These are phyloP conservation scores for Papilio polytes DNA, from an alignment of 1,140 invertebrate species.

Conservation along the genomic window DNA sequence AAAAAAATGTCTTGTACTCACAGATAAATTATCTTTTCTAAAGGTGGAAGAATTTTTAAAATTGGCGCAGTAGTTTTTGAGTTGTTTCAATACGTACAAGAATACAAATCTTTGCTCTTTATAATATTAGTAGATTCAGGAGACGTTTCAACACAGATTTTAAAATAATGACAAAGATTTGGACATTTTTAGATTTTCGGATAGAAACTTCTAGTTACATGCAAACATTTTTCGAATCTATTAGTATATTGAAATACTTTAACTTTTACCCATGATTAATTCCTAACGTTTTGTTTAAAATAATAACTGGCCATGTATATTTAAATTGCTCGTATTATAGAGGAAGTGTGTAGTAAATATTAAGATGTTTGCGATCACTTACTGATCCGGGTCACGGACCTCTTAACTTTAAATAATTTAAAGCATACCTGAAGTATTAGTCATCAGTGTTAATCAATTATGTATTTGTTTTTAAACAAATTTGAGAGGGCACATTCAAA, in stretches of 20 bases:
- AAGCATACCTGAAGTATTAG: neutral
- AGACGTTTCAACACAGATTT: too few species aligned
- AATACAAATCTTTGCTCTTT: too few species aligned
- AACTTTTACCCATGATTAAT: neutral
- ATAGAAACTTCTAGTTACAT: too few species aligned
- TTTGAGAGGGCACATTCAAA: too few species aligned
- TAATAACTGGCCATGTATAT: neutral
- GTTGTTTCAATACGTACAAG: too few species aligned
- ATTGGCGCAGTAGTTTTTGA: too few species aligned
- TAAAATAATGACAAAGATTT: neutral
- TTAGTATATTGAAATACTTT: neutral
- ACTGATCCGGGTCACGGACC: neutral
- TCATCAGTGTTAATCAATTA: neutral
- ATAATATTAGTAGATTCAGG: too few species aligned
- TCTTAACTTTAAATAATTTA: neutral
- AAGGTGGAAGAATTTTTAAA: too few species aligned
- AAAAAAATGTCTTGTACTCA: too few species aligned
- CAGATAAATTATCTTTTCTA: too few species aligned
- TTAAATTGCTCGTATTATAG: neutral
- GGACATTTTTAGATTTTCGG: too few species aligned
- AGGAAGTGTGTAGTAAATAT: neutral
- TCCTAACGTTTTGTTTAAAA: neutral
- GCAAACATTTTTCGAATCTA: neutral
- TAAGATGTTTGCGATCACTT: slow-evolving; percentile 6
- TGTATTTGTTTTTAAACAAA: neutral